Conservation (phyloP, 2,113 vertebrate species). For the Otolemur garnettii region DNA sequence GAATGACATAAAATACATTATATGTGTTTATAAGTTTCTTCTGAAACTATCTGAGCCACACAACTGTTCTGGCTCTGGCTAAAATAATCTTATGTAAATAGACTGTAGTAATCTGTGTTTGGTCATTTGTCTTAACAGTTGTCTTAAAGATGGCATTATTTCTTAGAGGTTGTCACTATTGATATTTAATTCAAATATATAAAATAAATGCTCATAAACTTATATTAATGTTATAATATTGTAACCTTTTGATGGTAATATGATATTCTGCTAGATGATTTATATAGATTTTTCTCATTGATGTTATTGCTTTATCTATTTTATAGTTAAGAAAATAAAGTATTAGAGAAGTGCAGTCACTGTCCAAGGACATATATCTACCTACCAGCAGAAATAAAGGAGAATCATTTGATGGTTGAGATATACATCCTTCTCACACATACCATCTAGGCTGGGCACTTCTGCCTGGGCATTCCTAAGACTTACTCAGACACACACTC, state of each 20-base stretch:
- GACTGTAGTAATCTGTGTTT: background rate
- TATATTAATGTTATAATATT: background rate
- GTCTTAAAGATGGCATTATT: background rate
- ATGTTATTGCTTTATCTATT: background rate
- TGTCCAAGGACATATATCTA: background rate
- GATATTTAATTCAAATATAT: background rate
- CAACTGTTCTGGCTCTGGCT: background rate
- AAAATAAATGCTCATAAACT: background rate
- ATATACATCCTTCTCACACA: background rate
- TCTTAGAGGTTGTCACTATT: background rate
- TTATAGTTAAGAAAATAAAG: background rate
- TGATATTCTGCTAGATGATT: background rate
- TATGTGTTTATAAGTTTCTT: background rate
- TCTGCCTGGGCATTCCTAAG: background rate
- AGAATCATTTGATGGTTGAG: background rate
- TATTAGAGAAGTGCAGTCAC: background rate
- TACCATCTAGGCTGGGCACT: background rate
- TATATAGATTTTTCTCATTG: background rate
- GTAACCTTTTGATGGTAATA: background rate
- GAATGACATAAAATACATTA: background rate
- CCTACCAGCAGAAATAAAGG: background rate
- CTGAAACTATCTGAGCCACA: background rate
- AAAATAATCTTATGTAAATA: background rate
- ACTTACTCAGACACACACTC: background rate
- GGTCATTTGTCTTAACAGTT: background rate